phyloP scores from a whole-genome alignment of 2,797 vertebrate genomes.

The Menidia menidia region DNA sequence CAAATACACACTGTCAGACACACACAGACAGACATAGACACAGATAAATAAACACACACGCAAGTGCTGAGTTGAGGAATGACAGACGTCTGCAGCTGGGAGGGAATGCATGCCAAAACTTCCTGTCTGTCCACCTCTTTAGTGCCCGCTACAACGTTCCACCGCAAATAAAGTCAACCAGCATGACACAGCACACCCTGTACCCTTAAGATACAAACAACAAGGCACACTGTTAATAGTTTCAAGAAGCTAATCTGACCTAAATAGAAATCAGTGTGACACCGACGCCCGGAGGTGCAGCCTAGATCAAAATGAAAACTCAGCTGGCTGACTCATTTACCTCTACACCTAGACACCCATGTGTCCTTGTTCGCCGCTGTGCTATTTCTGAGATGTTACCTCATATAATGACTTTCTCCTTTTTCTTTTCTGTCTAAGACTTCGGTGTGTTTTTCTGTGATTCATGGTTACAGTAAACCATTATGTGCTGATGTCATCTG shows the following conservation, averaged over 20 bases:
- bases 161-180: conserved; percentile 37
- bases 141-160: conserved; percentile 47
- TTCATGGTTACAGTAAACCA: conserved; percentile 83
- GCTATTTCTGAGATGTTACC: conserved; percentile 70
- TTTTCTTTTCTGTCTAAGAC: conserved; percentile 63
- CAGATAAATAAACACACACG: conserved; percentile 52
- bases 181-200: conserved; percentile 35
- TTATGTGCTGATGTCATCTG: conserved; percentile 78
- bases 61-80: conserved; percentile 80
- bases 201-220: conserved; percentile 53
- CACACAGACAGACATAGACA: conserved; percentile 28
- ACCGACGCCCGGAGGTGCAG: conserved; percentile 41
- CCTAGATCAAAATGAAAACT: conserved; percentile 60
- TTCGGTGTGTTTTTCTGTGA: conserved; percentile 72
- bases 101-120: conserved; percentile 67
- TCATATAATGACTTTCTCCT: conserved; percentile 67
- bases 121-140: conserved; percentile 69
- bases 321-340: conserved; percentile 59
- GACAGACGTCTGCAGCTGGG: conserved; percentile 81
- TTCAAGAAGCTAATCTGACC: conserved; percentile 62
- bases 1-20: conserved; percentile 30
- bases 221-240: conserved; percentile 47
- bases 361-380: conserved; percentile 58
- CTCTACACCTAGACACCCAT: conserved; percentile 55
- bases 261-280: conserved; percentile 48